Conservation (phyloP, 2,797 vertebrate species). For the Acipenser oxyrinchus region DNA sequence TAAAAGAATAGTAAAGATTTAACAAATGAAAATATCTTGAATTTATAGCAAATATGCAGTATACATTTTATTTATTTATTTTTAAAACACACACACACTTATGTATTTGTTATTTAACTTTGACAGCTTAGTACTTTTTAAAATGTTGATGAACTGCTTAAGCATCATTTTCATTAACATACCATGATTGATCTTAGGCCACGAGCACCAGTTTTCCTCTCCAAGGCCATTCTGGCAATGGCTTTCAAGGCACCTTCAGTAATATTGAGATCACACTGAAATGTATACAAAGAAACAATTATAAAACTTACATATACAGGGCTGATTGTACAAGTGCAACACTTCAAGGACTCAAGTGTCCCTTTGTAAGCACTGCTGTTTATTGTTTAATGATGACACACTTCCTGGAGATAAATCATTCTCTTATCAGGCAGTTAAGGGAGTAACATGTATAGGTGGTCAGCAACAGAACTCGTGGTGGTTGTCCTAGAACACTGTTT, state of each 20-base stretch:
- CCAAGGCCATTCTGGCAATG: slow-evolving; percentile 85
- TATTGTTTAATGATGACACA: too few species aligned
- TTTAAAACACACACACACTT: not conserved
- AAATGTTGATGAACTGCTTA: not conserved
- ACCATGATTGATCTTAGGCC: slow-evolving; percentile 97
- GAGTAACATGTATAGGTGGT: too few species aligned
- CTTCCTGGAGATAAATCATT: too few species aligned
- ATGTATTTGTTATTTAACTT: accelerated
- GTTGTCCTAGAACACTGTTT: too few species aligned
- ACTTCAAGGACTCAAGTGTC: too few species aligned
- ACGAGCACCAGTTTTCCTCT: slow-evolving; percentile 91
- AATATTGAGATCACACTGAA: slow-evolving; percentile 88
- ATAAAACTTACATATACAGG: not conserved
- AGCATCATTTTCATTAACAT: slow-evolving; percentile 25
- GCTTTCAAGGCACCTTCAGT: slow-evolving; percentile 81
- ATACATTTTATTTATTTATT: slow-evolving; percentile 16
- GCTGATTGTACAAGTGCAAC: too few species aligned
- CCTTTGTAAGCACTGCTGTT: too few species aligned
- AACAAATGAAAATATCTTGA: slow-evolving; percentile 12
- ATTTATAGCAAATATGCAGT: slow-evolving; percentile 17
- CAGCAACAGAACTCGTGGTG: too few species aligned
- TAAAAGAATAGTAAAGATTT: not conserved
- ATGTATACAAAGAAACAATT: slow-evolving; percentile 23
- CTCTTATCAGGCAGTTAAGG: too few species aligned
- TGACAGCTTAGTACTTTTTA: slow-evolving; percentile 4